These are phyloP conservation scores for Calyptommatus sinebrachiatus DNA, from an alignment of 2,113 vertebrate species.

Conservation along the genomic window DNA sequence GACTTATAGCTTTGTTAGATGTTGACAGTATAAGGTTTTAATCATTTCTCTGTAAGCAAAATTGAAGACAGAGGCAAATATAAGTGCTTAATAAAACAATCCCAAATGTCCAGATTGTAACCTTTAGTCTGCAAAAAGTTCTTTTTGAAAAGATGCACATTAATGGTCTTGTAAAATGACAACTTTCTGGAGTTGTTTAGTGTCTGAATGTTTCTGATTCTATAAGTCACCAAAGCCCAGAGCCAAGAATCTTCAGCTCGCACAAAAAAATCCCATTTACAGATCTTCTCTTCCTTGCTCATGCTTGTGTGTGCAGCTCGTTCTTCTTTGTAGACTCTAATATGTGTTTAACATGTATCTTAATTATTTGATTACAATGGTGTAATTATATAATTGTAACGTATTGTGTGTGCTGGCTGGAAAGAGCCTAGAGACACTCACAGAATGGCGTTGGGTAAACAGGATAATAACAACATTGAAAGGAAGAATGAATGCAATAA, in stretches of 20 bases:
- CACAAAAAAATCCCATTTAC: conserved; percentile 62
- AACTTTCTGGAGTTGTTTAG: conserved; percentile 40
- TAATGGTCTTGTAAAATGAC: conserved; percentile 5
- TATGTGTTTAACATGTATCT: conserved; percentile 78
- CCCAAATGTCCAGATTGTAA: conserved; percentile 11
- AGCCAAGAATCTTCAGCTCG: conserved; percentile 43
- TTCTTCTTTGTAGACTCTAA: conserved; percentile 73
- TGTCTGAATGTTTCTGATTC: conserved; percentile 39
- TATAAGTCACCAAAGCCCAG: conserved; percentile 53
- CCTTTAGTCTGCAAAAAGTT: conserved; percentile 9
- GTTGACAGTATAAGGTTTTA: too few species aligned
- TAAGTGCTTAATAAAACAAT: background rate
- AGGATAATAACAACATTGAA: conserved; percentile 64
- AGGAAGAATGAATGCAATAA: conserved; percentile 59
- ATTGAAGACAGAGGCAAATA: background rate
- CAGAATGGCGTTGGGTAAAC: conserved; percentile 66
- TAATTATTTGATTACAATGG: conserved; percentile 84
- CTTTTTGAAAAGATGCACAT: background rate
- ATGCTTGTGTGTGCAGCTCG: conserved; percentile 56
- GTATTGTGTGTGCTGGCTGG: conserved; percentile 72
- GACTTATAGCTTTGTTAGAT: too few species aligned
- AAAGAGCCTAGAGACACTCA: conserved; percentile 67
- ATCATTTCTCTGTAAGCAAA: background rate
- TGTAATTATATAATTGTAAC: conserved; percentile 80
- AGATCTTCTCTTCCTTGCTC: conserved; percentile 52